These are phyloP conservation scores for Drosophila nigricruria DNA, from an alignment of 2,888 invertebrate genomes.

Conservation along the genomic window DNA sequence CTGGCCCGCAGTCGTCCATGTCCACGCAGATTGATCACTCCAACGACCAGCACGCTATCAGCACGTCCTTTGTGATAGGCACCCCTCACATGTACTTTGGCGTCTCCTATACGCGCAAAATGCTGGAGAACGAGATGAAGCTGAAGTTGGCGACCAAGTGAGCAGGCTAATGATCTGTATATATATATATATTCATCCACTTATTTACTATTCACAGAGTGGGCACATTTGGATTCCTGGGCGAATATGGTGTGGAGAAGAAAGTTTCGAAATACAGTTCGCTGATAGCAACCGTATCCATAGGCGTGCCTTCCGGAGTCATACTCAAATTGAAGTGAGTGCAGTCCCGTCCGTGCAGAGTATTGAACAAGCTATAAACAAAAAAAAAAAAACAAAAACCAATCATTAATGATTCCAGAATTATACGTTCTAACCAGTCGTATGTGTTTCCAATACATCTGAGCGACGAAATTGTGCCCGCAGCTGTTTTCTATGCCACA, in stretches of 20 bases:
- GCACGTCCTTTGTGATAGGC: conserved; percentile 92
- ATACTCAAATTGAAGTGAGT: conserved; percentile 93
- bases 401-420: conserved; percentile 86
- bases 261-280: conserved; percentile 96
- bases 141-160: conserved; percentile 92
- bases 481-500: conserved; percentile 97
- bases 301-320: conserved; percentile 95
- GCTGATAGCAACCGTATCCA: conserved; percentile 92
- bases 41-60: conserved; percentile 89
- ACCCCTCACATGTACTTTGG: conserved; percentile 92
- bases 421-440: conserved; percentile 94
- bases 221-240: conserved; percentile 93
- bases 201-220: conserved; percentile 86
- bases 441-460: conserved; percentile 95
- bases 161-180: conserved; percentile 82
- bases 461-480: conserved; percentile 95
- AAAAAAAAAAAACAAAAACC: background rate
- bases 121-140: conserved; percentile 92
- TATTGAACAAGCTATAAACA: background rate
- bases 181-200: background rate
- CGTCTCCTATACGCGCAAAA: conserved; percentile 91
- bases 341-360: background rate
- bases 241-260: conserved; percentile 97
- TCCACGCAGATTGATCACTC: conserved; percentile 93
- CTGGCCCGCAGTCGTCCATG: conserved; percentile 90